phyloP scores from a whole-genome alignment of 2,888 invertebrate genomes.

The Ctenicera cuprea region DNA sequence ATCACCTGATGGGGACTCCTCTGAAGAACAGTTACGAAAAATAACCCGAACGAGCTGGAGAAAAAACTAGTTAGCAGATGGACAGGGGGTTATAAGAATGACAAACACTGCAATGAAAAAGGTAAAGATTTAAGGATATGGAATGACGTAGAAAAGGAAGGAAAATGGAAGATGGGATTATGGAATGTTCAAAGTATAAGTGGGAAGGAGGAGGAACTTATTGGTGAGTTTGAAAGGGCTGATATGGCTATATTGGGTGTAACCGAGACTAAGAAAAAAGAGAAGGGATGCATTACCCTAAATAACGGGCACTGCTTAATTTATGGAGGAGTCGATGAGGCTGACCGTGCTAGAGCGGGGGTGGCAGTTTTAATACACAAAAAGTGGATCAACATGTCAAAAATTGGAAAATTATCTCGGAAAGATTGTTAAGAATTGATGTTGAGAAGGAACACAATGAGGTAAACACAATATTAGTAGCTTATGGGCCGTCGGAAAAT shows the following conservation, averaged over 20 bases:
- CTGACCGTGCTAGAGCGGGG: too few species aligned
- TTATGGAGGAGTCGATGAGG: too few species aligned
- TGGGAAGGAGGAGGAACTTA: constrained; percentile 19
- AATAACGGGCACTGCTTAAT: constrained; percentile 18
- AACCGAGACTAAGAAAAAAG: constrained; percentile 15
- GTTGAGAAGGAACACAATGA: neutral
- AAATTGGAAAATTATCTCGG: neutral
- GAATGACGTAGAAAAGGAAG: too few species aligned
- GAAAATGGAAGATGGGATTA: constrained; percentile 1
- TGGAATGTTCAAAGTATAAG: constrained; percentile 19
- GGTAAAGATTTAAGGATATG: too few species aligned
- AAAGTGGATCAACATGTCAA: neutral
- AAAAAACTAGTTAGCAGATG: constrained; percentile 16
- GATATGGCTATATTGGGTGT: too few species aligned
- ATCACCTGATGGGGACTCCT: constrained; percentile 20
- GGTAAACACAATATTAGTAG: neutral
- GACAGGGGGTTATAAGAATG: too few species aligned
- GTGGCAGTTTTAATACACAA: neutral
- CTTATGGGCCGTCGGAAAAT: neutral
- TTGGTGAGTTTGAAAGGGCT: neutral
- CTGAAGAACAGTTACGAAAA: constrained; percentile 24
- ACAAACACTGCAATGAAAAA: too few species aligned
- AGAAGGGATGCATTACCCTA: constrained; percentile 12
- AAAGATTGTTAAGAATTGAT: neutral
- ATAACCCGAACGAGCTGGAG: constrained; percentile 23